phyloP scores from a whole-genome alignment of 2,113 vertebrate genomes.

The Siphamia tubifer region DNA sequence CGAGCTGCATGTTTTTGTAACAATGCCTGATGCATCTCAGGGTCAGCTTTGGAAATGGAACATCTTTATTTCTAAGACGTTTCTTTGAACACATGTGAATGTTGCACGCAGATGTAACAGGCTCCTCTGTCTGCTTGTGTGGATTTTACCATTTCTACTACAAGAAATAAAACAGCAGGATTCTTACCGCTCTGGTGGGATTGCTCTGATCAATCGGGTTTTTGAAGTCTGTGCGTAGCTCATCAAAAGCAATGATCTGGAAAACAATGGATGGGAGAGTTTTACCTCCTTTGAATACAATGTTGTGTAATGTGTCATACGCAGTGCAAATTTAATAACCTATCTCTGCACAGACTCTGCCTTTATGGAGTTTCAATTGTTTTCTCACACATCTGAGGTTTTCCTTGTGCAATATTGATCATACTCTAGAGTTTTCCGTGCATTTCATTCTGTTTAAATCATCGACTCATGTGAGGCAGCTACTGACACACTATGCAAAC shows the following conservation, averaged over 20 bases:
- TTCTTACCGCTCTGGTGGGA: conserved; percentile 93
- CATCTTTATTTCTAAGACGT: neutral
- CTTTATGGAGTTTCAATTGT: too few relatives aligned
- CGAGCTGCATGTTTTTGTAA: too few relatives aligned
- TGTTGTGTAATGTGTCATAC: neutral
- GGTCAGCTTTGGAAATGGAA: neutral
- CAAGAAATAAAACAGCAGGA: conserved; percentile 32
- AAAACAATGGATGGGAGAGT: conserved; percentile 34
- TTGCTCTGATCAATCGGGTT: conserved; percentile 98
- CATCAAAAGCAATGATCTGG: conserved; percentile 98
- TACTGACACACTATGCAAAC: too few relatives aligned
- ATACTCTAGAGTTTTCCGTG: too few relatives aligned
- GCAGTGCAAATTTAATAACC: neutral
- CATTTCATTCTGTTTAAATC: too few relatives aligned
- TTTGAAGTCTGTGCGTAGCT: conserved; percentile 97
- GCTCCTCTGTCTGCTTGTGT: neutral
- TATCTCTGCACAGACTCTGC: too few relatives aligned
- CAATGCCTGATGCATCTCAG: neutral
- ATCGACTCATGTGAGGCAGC: too few relatives aligned
- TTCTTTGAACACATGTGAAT: neutral
- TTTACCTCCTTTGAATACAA: neutral
- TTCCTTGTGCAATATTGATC: too few relatives aligned
- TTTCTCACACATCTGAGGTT: too few relatives aligned
- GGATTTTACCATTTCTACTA: conserved; percentile 37
- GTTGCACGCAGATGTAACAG: neutral